These are phyloP conservation scores for Eleutherodactylus coqui DNA, from an alignment of 2,797 vertebrate genomes.

Conservation along the genomic window DNA sequence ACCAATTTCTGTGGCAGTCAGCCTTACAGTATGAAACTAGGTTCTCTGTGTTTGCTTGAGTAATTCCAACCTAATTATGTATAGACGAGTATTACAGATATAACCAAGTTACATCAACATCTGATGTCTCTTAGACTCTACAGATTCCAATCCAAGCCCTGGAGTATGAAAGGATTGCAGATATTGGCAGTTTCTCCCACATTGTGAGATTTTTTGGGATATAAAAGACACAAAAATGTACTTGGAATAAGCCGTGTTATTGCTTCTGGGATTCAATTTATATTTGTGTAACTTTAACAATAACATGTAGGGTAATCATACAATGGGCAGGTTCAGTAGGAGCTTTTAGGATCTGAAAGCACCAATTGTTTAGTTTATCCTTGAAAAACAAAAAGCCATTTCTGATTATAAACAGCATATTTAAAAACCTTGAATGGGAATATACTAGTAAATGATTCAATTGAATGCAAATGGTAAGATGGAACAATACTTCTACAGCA, in stretches of 20 bases:
- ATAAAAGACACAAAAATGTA: not conserved
- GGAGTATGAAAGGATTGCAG: not conserved
- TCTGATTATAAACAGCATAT: not conserved
- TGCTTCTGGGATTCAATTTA: not conserved
- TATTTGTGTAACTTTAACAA: not conserved
- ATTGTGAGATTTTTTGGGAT: not conserved
- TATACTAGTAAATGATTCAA: not conserved
- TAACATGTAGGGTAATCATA: not conserved
- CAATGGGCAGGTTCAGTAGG: not conserved
- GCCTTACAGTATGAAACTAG: not conserved
- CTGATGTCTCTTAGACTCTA: not conserved
- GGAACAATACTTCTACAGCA: too few relatives aligned
- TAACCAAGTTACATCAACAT: slow-evolving; percentile 12
- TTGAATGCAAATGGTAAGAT: too few relatives aligned
- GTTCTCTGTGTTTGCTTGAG: not conserved
- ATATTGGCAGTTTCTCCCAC: not conserved
- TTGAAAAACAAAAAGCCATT: not conserved
- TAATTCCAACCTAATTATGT: not conserved
- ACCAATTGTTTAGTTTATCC: not conserved
- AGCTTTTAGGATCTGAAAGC: not conserved
- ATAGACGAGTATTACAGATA: not conserved
- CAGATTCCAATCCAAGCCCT: not conserved
- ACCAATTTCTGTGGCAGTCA: not conserved
- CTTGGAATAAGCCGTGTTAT: slow-evolving; percentile 4
- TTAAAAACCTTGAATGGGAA: not conserved